A percentile compares a stretch with the other conserved stretches of the same genome.
phyloP scores from a whole-genome alignment of 2,113 vertebrate species.

The Passerina amoena region DNA sequence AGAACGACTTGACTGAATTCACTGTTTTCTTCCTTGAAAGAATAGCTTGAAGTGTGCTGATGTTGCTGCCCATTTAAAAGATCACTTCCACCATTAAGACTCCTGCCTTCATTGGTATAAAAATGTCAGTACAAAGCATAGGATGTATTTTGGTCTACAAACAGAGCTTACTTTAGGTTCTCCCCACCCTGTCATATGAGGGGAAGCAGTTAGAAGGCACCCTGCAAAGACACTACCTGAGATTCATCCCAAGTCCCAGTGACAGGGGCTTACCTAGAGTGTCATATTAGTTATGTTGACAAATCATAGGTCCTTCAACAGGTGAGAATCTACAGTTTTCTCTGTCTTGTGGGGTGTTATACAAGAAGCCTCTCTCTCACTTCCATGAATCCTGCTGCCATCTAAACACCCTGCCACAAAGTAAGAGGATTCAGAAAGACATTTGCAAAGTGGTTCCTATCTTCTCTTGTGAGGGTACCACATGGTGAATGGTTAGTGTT shows the following conservation, averaged over 20 bases:
- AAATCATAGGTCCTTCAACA: neutral
- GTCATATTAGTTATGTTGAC: neutral
- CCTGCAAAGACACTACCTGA: neutral
- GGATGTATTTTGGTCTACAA: neutral
- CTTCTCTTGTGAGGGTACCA: neutral
- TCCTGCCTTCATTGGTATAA: neutral
- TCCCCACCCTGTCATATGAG: neutral
- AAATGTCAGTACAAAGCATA: neutral
- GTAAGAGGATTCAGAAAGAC: neutral
- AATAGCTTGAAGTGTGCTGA: neutral
- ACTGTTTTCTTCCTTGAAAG: neutral
- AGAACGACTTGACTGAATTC: neutral
- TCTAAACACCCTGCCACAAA: neutral
- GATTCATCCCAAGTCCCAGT: neutral
- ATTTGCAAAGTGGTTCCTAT: neutral
- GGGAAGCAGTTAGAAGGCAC: neutral
- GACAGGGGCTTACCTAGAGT: neutral
- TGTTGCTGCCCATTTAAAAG: neutral
- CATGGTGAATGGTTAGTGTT: neutral
- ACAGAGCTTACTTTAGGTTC: neutral
- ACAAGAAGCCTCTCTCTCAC: neutral
- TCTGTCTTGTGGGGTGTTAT: accelerated
- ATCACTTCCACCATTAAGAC: neutral
- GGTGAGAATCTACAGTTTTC: neutral
- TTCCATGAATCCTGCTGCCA: neutral